Evolutionary conservation across 2,113 vertebrate genomes (phyloP).

Genomic region (Catharus bicknelli): DNA sequence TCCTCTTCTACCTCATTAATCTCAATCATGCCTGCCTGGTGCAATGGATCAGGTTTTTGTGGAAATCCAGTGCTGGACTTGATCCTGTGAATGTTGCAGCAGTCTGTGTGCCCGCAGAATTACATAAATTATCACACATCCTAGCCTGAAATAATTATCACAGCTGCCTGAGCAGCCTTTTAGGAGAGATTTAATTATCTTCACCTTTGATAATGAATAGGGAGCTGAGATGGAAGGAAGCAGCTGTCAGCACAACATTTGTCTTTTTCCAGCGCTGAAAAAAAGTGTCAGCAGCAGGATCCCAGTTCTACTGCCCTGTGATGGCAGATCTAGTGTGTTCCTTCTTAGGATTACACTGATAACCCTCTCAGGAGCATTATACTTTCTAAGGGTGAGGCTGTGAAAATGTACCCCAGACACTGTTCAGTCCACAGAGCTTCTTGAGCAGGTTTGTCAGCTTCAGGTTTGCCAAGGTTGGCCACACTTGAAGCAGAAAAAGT

Average conservation of each 20-base stretch:
- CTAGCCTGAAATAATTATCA: constrained; percentile 20
- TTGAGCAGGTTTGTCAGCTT: background rate
- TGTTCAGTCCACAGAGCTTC: background rate
- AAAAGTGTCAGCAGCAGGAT: background rate
- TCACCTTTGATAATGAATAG: constrained; percentile 45
- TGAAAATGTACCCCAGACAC: background rate
- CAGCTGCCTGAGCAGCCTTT: constrained; percentile 31
- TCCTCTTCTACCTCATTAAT: background rate
- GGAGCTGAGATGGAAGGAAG: constrained; percentile 18
- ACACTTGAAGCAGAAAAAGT: background rate
- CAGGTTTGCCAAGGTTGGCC: background rate
- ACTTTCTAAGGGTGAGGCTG: background rate
- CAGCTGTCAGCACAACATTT: constrained; percentile 11
- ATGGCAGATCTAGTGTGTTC: background rate
- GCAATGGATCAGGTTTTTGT: constrained; percentile 27
- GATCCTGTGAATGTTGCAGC: background rate
- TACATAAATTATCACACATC: constrained; percentile 16
- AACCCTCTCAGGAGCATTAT: background rate
- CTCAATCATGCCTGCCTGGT: background rate
- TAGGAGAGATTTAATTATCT: constrained; percentile 35
- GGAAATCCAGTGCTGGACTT: background rate
- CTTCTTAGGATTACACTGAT: background rate
- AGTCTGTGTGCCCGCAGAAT: constrained; percentile 3
- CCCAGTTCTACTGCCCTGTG: background rate
- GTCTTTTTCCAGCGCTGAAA: constrained; percentile 3